Evolutionary conservation across 2,888 invertebrate species (phyloP).

Genomic region (Lithophane semibrunnea): DNA sequence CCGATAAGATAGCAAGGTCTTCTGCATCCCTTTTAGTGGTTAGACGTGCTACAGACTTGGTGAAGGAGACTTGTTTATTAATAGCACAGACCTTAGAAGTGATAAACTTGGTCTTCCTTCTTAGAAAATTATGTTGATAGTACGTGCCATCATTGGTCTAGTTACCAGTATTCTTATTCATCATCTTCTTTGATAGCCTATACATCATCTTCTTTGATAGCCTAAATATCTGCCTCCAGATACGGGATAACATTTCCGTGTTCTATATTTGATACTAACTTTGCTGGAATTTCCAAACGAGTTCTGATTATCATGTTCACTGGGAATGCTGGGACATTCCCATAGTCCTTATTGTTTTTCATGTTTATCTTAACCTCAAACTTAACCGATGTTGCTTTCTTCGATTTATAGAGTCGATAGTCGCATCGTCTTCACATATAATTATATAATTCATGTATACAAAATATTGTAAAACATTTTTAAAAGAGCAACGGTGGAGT

Average conservation of each 20-base stretch:
- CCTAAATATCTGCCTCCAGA: not conserved
- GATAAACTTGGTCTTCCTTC: not conserved
- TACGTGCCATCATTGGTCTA: not conserved
- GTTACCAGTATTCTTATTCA: not conserved
- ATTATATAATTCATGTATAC: too few relatives aligned
- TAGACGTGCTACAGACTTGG: slow-evolving; percentile 5
- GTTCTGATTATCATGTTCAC: not conserved
- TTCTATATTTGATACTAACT: not conserved
- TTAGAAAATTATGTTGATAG: not conserved
- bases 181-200: not conserved
- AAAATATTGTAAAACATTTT: too few relatives aligned
- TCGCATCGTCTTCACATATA: too few relatives aligned
- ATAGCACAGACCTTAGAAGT: slow-evolving; percentile 5
- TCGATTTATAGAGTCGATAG: not conserved
- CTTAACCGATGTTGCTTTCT: not conserved
- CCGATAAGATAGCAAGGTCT: slow-evolving; percentile 34
- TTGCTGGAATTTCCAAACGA: not conserved
- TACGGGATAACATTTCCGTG: too few relatives aligned
- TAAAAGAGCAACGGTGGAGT: too few relatives aligned
- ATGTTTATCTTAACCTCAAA: not conserved
- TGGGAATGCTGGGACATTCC: not conserved
- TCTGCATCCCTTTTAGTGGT: slow-evolving; percentile 24
- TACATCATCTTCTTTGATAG: not conserved
- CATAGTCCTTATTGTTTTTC: not conserved
- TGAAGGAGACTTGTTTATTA: not conserved